These are phyloP conservation scores for Hyles vespertilio DNA, from an alignment of 1,140 invertebrate genomes.

Conservation along the genomic window DNA sequence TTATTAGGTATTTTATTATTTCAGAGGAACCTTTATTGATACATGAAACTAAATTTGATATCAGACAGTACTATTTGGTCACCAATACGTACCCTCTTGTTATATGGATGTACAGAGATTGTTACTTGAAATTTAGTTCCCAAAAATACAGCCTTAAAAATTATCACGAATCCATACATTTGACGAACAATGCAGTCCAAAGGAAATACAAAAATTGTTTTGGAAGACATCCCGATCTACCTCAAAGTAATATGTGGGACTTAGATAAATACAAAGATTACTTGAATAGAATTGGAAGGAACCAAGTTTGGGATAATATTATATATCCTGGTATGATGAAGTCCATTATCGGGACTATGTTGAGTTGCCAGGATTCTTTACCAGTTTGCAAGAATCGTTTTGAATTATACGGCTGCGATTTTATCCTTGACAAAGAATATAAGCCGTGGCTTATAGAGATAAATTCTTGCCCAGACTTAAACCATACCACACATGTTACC, in stretches of 20 bases:
- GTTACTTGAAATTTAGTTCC: constrained; percentile 93
- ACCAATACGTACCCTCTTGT: constrained; percentile 86
- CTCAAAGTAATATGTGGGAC: constrained; percentile 91
- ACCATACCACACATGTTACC: constrained; percentile 88
- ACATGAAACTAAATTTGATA: constrained; percentile 94
- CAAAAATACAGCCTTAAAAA: constrained; percentile 89
- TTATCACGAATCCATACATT: constrained; percentile 92
- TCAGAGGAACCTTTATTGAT: constrained; percentile 89
- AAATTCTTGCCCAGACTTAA: constrained; percentile 92
- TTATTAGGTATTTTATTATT: constrained; percentile 31
- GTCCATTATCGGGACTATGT: constrained; percentile 86
- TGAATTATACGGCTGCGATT: constrained; percentile 95
- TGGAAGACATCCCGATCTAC: constrained; percentile 80
- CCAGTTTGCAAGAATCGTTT: constrained; percentile 87
- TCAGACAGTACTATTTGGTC: constrained; percentile 92
- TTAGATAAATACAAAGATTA: constrained; percentile 85
- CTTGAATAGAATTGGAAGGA: constrained; percentile 72
- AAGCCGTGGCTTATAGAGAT: constrained; percentile 95
- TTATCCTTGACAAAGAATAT: constrained; percentile 90
- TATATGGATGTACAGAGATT: constrained; percentile 93
- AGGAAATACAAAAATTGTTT: constrained; percentile 85
- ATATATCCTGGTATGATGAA: constrained; percentile 93
- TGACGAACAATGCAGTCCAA: constrained; percentile 95
- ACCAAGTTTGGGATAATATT: constrained; percentile 77
- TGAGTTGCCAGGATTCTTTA: constrained; percentile 85